Base-by-base conservation (phyloP, 2,113 vertebrate genomes). In the Lynx canadensis region DNA sequence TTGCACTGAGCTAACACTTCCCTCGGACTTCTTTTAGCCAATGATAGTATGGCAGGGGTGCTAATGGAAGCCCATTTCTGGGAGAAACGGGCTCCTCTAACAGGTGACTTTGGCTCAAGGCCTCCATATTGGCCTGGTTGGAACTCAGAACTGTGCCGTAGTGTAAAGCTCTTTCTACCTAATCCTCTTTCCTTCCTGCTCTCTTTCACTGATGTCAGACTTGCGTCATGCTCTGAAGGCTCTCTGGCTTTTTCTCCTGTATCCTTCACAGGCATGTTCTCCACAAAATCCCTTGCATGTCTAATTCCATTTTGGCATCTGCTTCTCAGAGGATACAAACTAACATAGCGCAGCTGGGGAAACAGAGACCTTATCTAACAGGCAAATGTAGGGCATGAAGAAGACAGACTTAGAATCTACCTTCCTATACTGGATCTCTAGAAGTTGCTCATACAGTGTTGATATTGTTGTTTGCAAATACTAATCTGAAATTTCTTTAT, bases 261-360 rank as follows among this genome's bases (percentile, higher is more conserved):
- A 68, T 76, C 36, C 36, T 68, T 93, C 50, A 88, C 19, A 57
- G 81, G 78, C 16, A 82, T 68, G 66, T 87, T 71, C n/a, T 57
- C 68, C 15, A 41, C 1, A 60, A 71, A 88, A 52, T 79, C 73
- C 89, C 73, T 93, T 33, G 52, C 1, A 38, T 63, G 52, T 96
- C 57, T 93, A 86, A 68, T 86, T 89, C 78, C 94, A 38, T 91
- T 48, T 87, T 52, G 65, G 71, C 18, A 71, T 55, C n/a, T 91
- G 48, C 48, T 93, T 71, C 81, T 95, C 60, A 27, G 85, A 91
- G 10, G 65, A 95, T 18, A 86, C 63, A 94, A n/a, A 79, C 78
- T 85, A 79, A 68, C 19, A 79, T 27, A 89, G 7, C 31, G 52
- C 55, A 25, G 41, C n/a, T 38, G 36, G 52, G 83, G 74, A 97